A percentile compares a stretch with the other conserved stretches of the same genome.
phyloP scores from a whole-genome alignment of 2,888 invertebrate genomes.

The Dorcus parallelipipedus region DNA sequence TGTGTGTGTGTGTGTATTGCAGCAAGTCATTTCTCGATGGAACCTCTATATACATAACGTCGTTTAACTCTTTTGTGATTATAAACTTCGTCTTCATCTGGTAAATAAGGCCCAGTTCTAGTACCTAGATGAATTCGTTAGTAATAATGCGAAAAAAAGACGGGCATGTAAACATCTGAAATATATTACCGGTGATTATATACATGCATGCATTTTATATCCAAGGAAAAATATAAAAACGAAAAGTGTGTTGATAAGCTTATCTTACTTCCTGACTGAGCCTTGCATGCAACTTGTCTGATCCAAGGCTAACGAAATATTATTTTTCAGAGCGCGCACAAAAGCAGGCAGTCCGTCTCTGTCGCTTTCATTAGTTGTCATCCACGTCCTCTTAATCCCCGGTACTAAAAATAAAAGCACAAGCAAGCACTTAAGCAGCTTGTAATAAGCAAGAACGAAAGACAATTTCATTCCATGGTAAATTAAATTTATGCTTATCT shows the following conservation, averaged over 20 bases:
- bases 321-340: not conserved
- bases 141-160: too few species aligned
- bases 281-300: constrained; percentile 21
- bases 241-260: constrained; percentile 25
- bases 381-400: not conserved
- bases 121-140: too few species aligned
- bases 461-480: not conserved
- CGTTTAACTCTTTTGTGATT: too few species aligned
- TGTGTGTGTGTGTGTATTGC: too few species aligned
- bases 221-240: constrained; percentile 14
- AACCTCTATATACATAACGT: too few species aligned
- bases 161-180: too few species aligned
- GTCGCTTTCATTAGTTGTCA: not conserved
- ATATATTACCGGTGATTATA: too few species aligned
- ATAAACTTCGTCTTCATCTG: too few species aligned
- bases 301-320: constrained; percentile 16
- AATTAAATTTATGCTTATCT: not conserved
- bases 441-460: not conserved
- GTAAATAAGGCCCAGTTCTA: too few species aligned
- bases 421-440: not conserved
- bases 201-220: too few species aligned
- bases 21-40: too few species aligned
- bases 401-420: not conserved
- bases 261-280: constrained; percentile 27
- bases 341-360: not conserved